Percentiles rank a stretch among this genome's conserved stretches.
Conservation (phyloP, 2,888 invertebrate genomes). For the Metallyticus violacea region DNA sequence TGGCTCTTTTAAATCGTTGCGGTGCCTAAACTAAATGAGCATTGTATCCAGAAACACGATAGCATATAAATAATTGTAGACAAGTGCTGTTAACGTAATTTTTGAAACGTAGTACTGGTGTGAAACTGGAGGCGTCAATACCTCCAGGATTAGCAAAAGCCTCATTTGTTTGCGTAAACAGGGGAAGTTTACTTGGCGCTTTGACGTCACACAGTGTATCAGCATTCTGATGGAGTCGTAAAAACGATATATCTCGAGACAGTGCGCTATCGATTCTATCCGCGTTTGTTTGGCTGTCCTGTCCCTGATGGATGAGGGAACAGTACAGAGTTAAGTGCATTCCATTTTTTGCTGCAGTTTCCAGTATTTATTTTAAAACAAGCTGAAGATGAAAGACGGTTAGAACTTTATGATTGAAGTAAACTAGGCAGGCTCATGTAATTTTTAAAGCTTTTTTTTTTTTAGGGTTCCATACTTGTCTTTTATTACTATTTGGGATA, state of each 20-base stretch:
- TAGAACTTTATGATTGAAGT: too few relatives aligned
- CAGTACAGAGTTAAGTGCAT: neutral
- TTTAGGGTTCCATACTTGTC: too few relatives aligned
- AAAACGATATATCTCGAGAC: neutral
- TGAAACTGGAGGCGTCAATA: neutral
- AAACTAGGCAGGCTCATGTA: too few relatives aligned
- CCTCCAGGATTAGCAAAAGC: neutral
- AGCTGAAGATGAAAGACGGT: too few relatives aligned
- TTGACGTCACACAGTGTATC: neutral
- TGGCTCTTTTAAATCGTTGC: too few relatives aligned
- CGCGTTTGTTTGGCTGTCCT: neutral
- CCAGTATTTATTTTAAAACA: neutral
- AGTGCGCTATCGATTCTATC: neutral
- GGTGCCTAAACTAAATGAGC: too few relatives aligned
- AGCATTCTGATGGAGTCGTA: neutral
- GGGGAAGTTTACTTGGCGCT: neutral
- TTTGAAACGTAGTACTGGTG: neutral
- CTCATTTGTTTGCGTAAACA: neutral
- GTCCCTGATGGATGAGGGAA: neutral
- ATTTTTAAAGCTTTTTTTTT: too few relatives aligned
- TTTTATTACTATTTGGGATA: too few relatives aligned
- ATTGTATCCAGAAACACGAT: too few relatives aligned
- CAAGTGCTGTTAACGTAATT: neutral
- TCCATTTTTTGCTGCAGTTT: neutral
- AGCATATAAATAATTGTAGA: too few relatives aligned